A percentile compares a stretch with the other conserved stretches of the same genome.
Evolutionary conservation across 2,888 invertebrate species (phyloP).

Genomic region (Sesamia inferens): DNA sequence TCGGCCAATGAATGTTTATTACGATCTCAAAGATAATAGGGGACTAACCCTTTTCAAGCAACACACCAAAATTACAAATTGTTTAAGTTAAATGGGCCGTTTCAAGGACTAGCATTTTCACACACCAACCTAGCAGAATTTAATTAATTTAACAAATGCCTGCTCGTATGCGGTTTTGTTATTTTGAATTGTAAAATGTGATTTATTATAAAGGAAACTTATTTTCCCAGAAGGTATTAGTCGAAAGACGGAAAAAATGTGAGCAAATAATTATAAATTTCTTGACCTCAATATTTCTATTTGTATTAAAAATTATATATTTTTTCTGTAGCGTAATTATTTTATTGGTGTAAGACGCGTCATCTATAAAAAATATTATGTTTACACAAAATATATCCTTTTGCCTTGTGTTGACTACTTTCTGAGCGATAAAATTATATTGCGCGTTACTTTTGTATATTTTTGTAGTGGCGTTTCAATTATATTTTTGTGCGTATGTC

Average conservation of each 20-base stretch:
- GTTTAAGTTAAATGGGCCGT: slow-evolving; percentile 66
- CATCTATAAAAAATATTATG: slow-evolving; percentile 61
- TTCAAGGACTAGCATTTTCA: slow-evolving; percentile 59
- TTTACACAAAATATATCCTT: slow-evolving; percentile 74
- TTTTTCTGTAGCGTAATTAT: slow-evolving; percentile 35
- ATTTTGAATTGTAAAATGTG: slow-evolving; percentile 21
- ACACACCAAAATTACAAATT: slow-evolving; percentile 70
- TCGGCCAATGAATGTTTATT: slow-evolving; percentile 71
- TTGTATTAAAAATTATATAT: slow-evolving; percentile 3
- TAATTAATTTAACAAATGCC: slow-evolving; percentile 60
- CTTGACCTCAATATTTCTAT: slow-evolving; percentile 26
- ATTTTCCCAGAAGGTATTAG: background rate
- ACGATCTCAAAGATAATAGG: slow-evolving; percentile 69
- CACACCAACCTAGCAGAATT: slow-evolving; percentile 55
- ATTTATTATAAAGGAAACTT: slow-evolving; percentile 17
- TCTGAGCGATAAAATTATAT: slow-evolving; percentile 72
- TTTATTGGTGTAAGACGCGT: slow-evolving; percentile 30
- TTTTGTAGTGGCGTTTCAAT: slow-evolving; percentile 47
- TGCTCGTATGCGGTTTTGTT: slow-evolving; percentile 24
- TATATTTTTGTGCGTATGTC: slow-evolving; percentile 48
- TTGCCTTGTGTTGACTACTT: slow-evolving; percentile 74
- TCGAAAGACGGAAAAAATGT: slow-evolving; percentile 7
- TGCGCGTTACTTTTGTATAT: slow-evolving; percentile 72
- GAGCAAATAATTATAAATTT: slow-evolving; percentile 29
- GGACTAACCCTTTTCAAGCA: slow-evolving; percentile 69